Evolutionary conservation across 2,797 vertebrate species (phyloP), one percentile per base, ranked within the genome.

Genomic region (Acanthurus leucopareius): DNA sequence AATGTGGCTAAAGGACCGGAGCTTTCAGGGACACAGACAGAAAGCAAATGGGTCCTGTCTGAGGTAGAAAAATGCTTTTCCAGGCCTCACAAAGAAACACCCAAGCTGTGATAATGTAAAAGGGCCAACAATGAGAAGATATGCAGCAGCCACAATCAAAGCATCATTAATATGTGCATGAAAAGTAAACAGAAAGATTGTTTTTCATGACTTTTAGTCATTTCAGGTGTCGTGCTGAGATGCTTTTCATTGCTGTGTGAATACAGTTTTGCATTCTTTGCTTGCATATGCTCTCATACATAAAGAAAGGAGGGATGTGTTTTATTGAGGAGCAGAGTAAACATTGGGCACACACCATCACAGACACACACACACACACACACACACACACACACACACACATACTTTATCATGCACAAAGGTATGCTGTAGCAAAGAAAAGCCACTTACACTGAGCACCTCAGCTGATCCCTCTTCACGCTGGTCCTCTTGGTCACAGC

Each of bases 401-500:
- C 10, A 15, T 2, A 56, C 45, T 48, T 1, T 15, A 47, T 4
- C 7, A 20, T 10, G 51, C 5, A 49, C 17, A 59, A 51, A 66
- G 38, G 10, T 47, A 42, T 54, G 52, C 35, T 57, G 20, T n/a
- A 60, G 51, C 60, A 60, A 1, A 35, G 7, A 35, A 35, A 35
- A 35, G 32, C 32, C 32, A 64, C 90, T 86, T 64, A 93, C 92
- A 84, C 71, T 66, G 67, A 60, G 77, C 70, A 49, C 28, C 14
- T 15, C 40, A 54, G 73, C 51, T 32, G 78, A 75, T 80, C 68
- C 25, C 73, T 73, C 72, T 58, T 6, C 57, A 38, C 35, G 56
- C 38, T 74, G 67, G 51, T 76, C 63, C 57, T 58, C 58, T 69
- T 58, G 61, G 35, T 32, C 51, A 74, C 62, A 76, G 40, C 88